phyloP scores from a whole-genome alignment of 2,113 vertebrate species.

The Corythornis vintsioides region DNA sequence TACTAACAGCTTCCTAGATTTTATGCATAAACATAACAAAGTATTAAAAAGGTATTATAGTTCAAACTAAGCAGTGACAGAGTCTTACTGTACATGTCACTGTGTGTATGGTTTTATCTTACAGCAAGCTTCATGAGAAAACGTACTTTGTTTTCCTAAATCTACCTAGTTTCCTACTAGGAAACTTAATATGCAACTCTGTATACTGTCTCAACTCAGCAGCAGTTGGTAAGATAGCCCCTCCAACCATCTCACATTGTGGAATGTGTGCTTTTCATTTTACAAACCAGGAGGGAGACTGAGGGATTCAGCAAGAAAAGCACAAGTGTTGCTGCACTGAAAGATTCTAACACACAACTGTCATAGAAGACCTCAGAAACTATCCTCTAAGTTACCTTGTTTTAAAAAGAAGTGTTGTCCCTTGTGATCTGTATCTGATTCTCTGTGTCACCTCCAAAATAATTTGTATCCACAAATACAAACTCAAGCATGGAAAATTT shows the following conservation, averaged over 20 bases:
- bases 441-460: background rate
- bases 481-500: background rate
- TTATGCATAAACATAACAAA: fast-evolving
- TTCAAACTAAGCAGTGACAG: background rate
- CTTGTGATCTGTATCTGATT: background rate
- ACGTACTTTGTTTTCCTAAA: no score
- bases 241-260: background rate
- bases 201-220: background rate
- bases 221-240: background rate
- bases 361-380: background rate
- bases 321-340: fast-evolving
- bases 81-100: background rate
- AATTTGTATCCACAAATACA: background rate
- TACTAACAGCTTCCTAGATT: background rate
- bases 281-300: background rate
- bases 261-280: background rate
- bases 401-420: background rate
- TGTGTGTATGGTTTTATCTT: fast-evolving
- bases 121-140: no score
- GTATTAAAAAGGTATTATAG: background rate
- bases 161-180: no score
- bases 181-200: background rate
- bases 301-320: background rate
- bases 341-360: background rate
- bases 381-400: fast-evolving